Percentiles rank a stretch among this genome's conserved stretches.
Evolutionary conservation across 2,888 invertebrate species (phyloP).

Genomic region (Eucera pruinosa): DNA sequence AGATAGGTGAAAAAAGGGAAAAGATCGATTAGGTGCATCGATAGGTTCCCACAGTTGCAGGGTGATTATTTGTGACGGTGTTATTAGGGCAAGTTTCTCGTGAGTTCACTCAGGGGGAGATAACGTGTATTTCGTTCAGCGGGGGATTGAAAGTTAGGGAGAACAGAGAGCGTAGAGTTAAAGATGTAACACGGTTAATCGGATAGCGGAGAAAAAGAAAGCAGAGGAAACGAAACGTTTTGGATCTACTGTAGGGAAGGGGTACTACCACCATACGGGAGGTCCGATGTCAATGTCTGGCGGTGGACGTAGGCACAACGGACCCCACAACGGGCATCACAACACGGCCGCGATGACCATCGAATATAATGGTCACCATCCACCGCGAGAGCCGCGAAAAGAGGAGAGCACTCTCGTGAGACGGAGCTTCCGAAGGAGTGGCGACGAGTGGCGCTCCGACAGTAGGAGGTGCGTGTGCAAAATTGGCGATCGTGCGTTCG

Average conservation of each 20-base stretch:
- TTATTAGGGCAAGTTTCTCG: constrained; percentile 8
- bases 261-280: constrained; percentile 78
- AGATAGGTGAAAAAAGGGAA: background rate
- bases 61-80: background rate
- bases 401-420: constrained; percentile 81
- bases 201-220: constrained; percentile 36
- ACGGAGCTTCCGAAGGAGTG: constrained; percentile 82
- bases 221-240: constrained; percentile 66
- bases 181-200: background rate
- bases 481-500: constrained; percentile 46
- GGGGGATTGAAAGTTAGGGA: background rate
- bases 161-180: background rate
- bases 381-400: constrained; percentile 82
- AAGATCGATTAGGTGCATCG: constrained; percentile 13
- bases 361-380: constrained; percentile 81
- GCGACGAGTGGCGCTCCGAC: constrained; percentile 82
- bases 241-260: constrained; percentile 83
- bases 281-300: constrained; percentile 78
- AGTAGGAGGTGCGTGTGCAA: constrained; percentile 82
- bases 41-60: constrained; percentile 1
- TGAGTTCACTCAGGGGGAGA: background rate
- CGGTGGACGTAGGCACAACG: constrained; percentile 76
- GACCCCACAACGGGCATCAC: constrained; percentile 79
- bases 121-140: background rate
- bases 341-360: constrained; percentile 75